A percentile compares a stretch with the other conserved stretches of the same genome.
Evolutionary conservation across 2,797 vertebrate species (phyloP).

Genomic region (Pachyuromys duprasi): DNA sequence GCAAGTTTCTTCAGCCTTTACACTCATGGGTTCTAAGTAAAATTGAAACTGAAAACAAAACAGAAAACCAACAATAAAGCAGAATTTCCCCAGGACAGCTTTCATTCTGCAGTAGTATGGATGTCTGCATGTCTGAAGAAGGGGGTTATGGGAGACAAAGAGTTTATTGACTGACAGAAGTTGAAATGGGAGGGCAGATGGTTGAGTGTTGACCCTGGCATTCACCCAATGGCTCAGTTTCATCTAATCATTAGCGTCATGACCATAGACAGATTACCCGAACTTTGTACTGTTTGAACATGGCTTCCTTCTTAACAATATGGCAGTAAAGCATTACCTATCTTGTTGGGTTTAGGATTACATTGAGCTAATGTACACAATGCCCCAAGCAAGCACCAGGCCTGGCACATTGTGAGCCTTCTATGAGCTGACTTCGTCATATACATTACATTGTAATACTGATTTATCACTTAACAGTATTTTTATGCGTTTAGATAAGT

Average conservation of each 20-base stretch:
- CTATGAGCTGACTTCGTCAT: background rate
- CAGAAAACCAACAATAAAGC: background rate
- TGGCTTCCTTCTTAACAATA: background rate
- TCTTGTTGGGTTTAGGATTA: background rate
- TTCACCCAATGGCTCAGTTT: background rate
- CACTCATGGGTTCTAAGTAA: background rate
- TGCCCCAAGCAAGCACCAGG: background rate
- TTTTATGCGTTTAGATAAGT: background rate
- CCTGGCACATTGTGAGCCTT: background rate
- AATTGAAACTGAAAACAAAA: constrained; percentile 29
- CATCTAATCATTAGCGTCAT: background rate
- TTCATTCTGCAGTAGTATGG: background rate
- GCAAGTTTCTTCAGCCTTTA: background rate
- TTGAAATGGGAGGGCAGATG: background rate
- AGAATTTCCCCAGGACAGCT: background rate
- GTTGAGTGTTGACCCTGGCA: background rate
- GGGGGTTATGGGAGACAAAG: background rate
- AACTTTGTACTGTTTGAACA: background rate
- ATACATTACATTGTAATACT: background rate
- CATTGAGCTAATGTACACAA: background rate
- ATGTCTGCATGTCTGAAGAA: background rate
- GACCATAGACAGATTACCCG: background rate
- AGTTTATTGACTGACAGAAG: background rate
- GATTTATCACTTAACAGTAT: background rate
- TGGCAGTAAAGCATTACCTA: background rate